A percentile compares a stretch with the other conserved stretches of the same genome.
Evolutionary conservation across 2,113 vertebrate genomes (phyloP).

Genomic region (Phaetusa simplex): DNA sequence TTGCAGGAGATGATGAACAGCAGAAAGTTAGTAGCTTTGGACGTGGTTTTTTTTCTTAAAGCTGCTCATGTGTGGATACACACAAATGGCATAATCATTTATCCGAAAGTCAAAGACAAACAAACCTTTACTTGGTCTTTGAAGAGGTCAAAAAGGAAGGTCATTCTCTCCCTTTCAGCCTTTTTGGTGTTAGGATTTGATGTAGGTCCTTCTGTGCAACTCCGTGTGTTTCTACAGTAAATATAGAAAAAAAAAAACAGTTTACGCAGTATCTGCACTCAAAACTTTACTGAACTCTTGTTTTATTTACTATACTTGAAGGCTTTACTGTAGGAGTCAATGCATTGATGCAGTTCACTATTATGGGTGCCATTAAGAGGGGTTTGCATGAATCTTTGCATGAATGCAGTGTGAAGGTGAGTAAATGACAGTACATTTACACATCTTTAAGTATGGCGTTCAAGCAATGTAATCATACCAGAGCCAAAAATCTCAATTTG

Average conservation of each 20-base stretch:
- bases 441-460: background rate
- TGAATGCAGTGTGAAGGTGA: background rate
- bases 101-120: background rate
- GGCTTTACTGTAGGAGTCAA: background rate
- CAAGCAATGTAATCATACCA: background rate
- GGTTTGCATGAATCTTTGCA: background rate
- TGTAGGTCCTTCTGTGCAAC: background rate
- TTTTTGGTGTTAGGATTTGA: background rate
- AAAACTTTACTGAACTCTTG: background rate
- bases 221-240: background rate
- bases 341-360: background rate
- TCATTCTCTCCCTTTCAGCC: background rate
- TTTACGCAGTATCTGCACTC: background rate
- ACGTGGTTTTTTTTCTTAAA: slow-evolving; percentile 3
- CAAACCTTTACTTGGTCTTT: background rate
- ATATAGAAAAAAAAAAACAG: background rate
- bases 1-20: background rate
- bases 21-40: background rate
- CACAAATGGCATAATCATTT: background rate
- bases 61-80: background rate
- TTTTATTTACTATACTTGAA: background rate
- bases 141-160: background rate
- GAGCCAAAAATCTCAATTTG: background rate
- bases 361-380: background rate
- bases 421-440: background rate